Evolutionary conservation across 1,140 invertebrate species (phyloP).

Genomic region (Hylaeus anthracinus): DNA sequence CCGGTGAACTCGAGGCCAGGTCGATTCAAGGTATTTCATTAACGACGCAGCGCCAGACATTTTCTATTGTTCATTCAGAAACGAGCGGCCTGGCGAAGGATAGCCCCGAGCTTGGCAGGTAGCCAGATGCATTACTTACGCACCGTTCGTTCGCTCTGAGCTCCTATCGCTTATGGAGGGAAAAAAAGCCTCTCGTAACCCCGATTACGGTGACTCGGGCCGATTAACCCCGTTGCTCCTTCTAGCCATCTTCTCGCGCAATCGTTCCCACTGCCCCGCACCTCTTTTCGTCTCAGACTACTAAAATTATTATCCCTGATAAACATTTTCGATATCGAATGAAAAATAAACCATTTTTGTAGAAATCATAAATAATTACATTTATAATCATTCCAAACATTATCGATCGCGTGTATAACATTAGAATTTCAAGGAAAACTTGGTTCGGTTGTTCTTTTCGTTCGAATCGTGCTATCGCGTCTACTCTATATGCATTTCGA

Average conservation of each 20-base stretch:
- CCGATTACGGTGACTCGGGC: slow-evolving; percentile 16
- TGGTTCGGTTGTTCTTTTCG: too few species aligned
- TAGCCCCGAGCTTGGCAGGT: slow-evolving; percentile 57
- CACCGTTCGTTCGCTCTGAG: neutral
- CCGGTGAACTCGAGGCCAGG: slow-evolving; percentile 62
- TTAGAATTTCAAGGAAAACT: too few species aligned
- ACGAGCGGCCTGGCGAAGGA: slow-evolving; percentile 54
- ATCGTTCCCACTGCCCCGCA: neutral
- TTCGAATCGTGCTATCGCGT: too few species aligned
- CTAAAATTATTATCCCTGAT: too few species aligned
- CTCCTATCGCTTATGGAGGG: slow-evolving; percentile 1
- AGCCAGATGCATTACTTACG: slow-evolving; percentile 56
- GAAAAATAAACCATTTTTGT: too few species aligned
- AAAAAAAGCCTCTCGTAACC: slow-evolving; percentile 37
- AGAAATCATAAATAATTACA: too few species aligned
- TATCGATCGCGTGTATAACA: too few species aligned
- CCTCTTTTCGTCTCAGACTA: too few species aligned
- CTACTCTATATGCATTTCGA: too few species aligned
- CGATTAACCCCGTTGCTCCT: neutral
- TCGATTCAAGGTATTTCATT: slow-evolving; percentile 67
- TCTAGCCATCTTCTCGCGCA: neutral
- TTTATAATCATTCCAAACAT: too few species aligned
- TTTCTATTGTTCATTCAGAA: slow-evolving; percentile 69
- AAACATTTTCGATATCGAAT: too few species aligned
- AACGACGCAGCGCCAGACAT: slow-evolving; percentile 62